These are phyloP conservation scores for Dorcus parallelipipedus DNA, from an alignment of 2,888 invertebrate species.

Conservation along the genomic window DNA sequence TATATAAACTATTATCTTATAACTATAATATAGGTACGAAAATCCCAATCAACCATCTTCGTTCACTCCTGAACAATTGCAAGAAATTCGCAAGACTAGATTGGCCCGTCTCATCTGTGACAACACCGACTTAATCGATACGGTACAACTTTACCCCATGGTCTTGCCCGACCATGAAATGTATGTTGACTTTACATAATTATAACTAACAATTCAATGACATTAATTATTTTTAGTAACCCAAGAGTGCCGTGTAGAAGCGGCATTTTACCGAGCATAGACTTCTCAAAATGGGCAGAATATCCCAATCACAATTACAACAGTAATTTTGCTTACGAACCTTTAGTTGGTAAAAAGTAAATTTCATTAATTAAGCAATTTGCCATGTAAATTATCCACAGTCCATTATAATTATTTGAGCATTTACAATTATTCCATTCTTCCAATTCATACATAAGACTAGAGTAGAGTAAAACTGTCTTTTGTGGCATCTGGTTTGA, in stretches of 20 bases:
- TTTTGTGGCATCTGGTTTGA: not conserved
- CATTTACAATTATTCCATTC: no score
- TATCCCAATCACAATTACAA: conserved; percentile 40
- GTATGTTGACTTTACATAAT: conserved; percentile 58
- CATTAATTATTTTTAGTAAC: conserved; percentile 58
- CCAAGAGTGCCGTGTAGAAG: conserved; percentile 91
- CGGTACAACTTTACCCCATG: conserved; percentile 88
- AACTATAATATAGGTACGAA: conserved; percentile 63
- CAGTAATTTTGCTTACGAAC: conserved; percentile 10
- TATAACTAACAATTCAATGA: not conserved
- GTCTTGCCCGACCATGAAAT: conserved; percentile 89
- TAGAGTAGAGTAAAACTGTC: no score
- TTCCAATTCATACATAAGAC: no score
- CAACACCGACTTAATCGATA: conserved; percentile 88
- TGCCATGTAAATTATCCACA: not conserved
- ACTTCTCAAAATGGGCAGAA: conserved; percentile 89
- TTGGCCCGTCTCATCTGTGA: conserved; percentile 85
- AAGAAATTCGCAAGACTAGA: conserved; percentile 77
- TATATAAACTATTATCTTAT: not conserved
- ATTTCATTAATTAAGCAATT: not conserved
- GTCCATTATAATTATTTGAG: not conserved
- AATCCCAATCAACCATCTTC: conserved; percentile 88
- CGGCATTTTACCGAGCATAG: conserved; percentile 81
- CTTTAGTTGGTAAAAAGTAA: conserved; percentile 12
- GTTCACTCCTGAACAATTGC: conserved; percentile 82